Evolutionary conservation across 1,140 invertebrate species (phyloP).

Genomic region (Lucilia cuprina): DNA sequence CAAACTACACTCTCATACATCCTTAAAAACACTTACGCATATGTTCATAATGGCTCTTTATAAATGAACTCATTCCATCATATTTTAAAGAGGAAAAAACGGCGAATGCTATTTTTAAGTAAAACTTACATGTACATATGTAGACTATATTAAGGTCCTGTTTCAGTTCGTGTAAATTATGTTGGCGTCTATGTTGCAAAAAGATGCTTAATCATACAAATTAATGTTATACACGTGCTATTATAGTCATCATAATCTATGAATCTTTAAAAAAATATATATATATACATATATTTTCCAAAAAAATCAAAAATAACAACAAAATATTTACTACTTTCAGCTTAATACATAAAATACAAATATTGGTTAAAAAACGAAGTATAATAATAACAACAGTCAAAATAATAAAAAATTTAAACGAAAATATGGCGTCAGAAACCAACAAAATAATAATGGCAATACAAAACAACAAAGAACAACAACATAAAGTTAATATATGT

Average conservation of each 20-base stretch:
- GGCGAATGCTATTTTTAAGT: too few species aligned
- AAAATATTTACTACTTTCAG: not conserved
- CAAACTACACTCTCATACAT: not conserved
- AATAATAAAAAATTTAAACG: not conserved
- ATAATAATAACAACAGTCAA: not conserved
- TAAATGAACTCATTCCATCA: too few species aligned
- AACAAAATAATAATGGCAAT: not conserved
- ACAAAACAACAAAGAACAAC: not conserved
- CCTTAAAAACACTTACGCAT: not conserved
- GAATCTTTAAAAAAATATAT: not conserved
- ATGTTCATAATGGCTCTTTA: not conserved
- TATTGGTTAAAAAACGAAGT: too few species aligned
- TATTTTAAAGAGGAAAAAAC: too few species aligned
- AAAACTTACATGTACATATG: too few species aligned
- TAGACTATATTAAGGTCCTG: too few species aligned
- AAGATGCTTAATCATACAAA: not conserved
- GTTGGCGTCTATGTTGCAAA: not conserved
- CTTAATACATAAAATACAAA: too few species aligned
- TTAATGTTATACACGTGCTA: not conserved
- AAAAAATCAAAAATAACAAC: not conserved
- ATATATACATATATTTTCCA: not conserved
- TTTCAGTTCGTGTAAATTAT: not conserved
- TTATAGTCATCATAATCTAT: not conserved
- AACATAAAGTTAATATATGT: too few species aligned
- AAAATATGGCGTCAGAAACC: not conserved